phyloP scores from a whole-genome alignment of 2,797 vertebrate genomes.

The Podargus strigoides region DNA sequence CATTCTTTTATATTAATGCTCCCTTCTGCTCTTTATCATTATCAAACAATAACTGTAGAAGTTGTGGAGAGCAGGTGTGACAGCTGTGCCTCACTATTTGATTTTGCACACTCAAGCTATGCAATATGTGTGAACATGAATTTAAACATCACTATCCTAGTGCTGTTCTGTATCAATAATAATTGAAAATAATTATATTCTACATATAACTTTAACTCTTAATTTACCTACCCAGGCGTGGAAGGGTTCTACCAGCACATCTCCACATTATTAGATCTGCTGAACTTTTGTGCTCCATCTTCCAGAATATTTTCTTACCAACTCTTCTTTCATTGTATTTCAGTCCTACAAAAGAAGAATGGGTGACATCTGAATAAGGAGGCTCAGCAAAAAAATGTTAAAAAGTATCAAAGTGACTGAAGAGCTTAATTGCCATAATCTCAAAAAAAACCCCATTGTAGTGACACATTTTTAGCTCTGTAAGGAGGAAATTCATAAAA shows the following conservation, averaged over 20 bases:
- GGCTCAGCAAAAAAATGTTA: not conserved
- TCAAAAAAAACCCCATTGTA: not conserved
- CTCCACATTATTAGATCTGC: not conserved
- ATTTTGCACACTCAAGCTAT: not conserved
- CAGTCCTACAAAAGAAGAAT: not conserved
- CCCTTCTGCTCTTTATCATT: not conserved
- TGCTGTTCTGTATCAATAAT: not conserved
- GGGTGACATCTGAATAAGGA: not conserved
- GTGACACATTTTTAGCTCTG: not conserved
- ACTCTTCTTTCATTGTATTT: not conserved
- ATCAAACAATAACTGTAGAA: not conserved
- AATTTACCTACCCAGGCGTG: not conserved
- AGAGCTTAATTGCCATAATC: not conserved
- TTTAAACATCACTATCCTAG: not conserved
- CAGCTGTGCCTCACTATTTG: not conserved
- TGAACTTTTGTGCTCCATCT: not conserved
- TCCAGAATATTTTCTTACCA: not conserved
- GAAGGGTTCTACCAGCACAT: not conserved
- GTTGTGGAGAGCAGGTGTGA: not conserved
- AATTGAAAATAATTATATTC: not conserved
- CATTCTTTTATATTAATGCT: not conserved
- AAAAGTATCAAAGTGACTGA: not conserved
- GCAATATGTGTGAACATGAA: not conserved
- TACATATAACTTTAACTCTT: not conserved
- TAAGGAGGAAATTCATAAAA: not conserved